Percentiles rank a stretch among this genome's conserved stretches.
These are phyloP conservation scores for Bellardia pandia DNA, from an alignment of 2,888 invertebrate species.

Conservation along the genomic window DNA sequence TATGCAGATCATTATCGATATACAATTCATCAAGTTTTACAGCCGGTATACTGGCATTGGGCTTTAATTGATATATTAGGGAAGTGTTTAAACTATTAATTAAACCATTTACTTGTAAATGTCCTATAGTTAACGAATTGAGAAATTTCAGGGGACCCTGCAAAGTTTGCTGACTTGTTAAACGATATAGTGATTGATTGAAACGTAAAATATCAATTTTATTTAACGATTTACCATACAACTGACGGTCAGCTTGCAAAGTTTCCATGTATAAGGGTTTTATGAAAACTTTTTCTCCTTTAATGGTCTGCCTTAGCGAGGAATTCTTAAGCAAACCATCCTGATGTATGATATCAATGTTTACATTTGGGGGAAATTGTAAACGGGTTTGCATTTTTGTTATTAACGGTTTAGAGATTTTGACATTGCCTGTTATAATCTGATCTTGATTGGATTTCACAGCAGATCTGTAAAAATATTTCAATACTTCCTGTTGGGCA, in stretches of 20 bases:
- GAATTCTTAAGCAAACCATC: constrained; percentile 77
- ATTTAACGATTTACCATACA: constrained; percentile 75
- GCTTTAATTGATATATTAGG: constrained; percentile 75
- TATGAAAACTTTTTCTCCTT: constrained; percentile 74
- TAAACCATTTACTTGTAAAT: constrained; percentile 74
- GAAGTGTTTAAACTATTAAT: constrained; percentile 75
- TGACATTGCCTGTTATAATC: constrained; percentile 78
- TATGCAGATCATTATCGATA: constrained; percentile 73
- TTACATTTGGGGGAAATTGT: constrained; percentile 75
- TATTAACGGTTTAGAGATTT: constrained; percentile 75
- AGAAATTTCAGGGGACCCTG: constrained; percentile 76
- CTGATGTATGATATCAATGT: constrained; percentile 77
- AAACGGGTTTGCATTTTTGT: constrained; percentile 74
- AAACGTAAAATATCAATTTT: constrained; percentile 77
- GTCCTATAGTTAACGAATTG: constrained; percentile 73
- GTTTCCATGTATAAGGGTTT: constrained; percentile 70
- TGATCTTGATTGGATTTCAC: constrained; percentile 78
- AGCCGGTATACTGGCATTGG: constrained; percentile 73
- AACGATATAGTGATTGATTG: constrained; percentile 80
- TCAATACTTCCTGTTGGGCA: constrained; percentile 73
- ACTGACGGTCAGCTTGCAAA: constrained; percentile 41
- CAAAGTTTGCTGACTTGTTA: constrained; percentile 75
- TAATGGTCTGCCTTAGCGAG: constrained; percentile 74
- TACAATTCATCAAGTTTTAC: constrained; percentile 72
- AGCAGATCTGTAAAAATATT: constrained; percentile 79